These are phyloP conservation scores for Nesogale talazaci DNA, from an alignment of 2,113 vertebrate genomes.

Conservation along the genomic window DNA sequence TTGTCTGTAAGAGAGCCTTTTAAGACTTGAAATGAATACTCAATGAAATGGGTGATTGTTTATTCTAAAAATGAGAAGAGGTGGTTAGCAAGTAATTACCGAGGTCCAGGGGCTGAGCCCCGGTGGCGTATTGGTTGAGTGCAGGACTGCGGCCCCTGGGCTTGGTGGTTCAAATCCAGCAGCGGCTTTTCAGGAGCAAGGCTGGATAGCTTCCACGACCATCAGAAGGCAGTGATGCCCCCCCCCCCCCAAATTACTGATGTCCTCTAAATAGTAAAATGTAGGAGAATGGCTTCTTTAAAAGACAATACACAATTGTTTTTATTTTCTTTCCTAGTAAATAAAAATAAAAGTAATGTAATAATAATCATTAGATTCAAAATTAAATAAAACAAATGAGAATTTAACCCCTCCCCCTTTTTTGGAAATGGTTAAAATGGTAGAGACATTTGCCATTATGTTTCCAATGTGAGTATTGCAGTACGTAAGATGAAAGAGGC, in stretches of 20 bases:
- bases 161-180: no score
- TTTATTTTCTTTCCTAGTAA: neutral
- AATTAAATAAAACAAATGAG: conserved; percentile 20
- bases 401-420: neutral
- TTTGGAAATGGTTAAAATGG: conserved; percentile 65
- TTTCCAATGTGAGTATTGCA: conserved; percentile 58
- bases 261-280: neutral
- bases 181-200: no score
- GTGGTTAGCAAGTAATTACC: no score
- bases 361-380: conserved; percentile 43
- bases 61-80: neutral
- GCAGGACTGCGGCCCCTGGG: no score
- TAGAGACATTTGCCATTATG: conserved; percentile 55
- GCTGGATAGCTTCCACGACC: no score
- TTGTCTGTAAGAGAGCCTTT: neutral
- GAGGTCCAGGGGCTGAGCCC: no score
- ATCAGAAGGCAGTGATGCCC: no score
- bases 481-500: conserved; percentile 69
- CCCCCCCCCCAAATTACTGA: no score
- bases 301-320: neutral
- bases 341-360: neutral
- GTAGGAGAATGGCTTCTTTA: conserved; percentile 6
- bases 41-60: neutral
- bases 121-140: no score
- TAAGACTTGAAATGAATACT: neutral